Conservation (phyloP, 2,888 invertebrate species). For the Oeneis ivallda region DNA sequence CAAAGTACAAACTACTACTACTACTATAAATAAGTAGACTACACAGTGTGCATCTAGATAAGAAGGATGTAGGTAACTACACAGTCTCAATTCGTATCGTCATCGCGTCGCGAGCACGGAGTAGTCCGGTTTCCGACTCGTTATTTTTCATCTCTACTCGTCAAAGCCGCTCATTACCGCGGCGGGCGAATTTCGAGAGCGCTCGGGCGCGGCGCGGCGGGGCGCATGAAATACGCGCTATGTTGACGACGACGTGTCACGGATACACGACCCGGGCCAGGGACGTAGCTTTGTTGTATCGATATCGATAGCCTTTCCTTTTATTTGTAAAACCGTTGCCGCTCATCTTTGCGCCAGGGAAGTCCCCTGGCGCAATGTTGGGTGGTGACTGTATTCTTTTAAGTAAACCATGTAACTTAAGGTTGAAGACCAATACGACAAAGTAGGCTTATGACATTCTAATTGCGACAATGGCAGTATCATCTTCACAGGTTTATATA, state of each 20-base stretch:
- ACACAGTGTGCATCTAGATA: not conserved
- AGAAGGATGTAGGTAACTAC: not conserved
- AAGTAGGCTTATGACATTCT: no score
- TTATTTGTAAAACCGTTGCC: not conserved
- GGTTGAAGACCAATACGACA: no score
- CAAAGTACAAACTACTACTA: no score
- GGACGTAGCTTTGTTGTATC: conserved; percentile 34
- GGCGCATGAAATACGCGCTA: conserved; percentile 67
- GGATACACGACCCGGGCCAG: conserved; percentile 62
- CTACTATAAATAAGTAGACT: not conserved
- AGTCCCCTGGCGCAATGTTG: no score
- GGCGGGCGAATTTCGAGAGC: conserved; percentile 39
- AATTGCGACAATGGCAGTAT: no score
- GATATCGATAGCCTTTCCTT: conserved; percentile 24
- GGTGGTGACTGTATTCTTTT: no score
- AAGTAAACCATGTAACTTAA: no score
- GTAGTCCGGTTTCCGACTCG: conserved; percentile 38
- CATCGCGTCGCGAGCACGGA: conserved; percentile 15
- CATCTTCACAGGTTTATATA: no score
- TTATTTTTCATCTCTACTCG: conserved; percentile 44
- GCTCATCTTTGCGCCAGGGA: no score
- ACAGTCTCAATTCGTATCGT: conserved; percentile 15
- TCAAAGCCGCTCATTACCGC: conserved; percentile 45
- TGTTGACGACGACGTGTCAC: conserved; percentile 67
- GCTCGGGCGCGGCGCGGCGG: conserved; percentile 61